These are phyloP conservation scores for Enteromius argenteus DNA, from an alignment of 2,797 vertebrate genomes.

Conservation along the genomic window DNA sequence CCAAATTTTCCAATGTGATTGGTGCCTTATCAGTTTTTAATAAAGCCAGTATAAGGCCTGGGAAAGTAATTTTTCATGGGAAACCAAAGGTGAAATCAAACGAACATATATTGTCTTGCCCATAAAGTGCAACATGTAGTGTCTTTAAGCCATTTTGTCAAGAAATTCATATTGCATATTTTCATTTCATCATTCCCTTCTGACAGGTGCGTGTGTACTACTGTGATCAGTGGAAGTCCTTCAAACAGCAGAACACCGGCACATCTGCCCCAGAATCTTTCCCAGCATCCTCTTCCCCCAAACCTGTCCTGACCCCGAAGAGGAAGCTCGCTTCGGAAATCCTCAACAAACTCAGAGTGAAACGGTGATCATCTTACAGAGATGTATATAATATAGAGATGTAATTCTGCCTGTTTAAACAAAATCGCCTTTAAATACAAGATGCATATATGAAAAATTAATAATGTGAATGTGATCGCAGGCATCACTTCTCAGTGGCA, in stretches of 20 bases:
- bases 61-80: constrained; percentile 73
- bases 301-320: constrained; percentile 67
- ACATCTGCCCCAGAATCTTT: constrained; percentile 9
- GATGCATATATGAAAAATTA: not conserved
- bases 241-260: constrained; percentile 35
- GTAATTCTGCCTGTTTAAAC: not conserved
- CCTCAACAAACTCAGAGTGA: constrained; percentile 66
- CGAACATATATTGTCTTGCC: not conserved
- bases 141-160: not conserved
- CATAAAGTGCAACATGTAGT: not conserved
- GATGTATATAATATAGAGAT: too few species aligned
- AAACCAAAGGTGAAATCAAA: constrained; percentile 66
- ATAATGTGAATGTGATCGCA: not conserved
- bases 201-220: constrained; percentile 69
- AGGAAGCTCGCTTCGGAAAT: constrained; percentile 69
- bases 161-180: not conserved
- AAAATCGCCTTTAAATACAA: not conserved
- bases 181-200: not conserved
- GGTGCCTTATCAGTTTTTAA: constrained; percentile 71
- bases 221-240: constrained; percentile 75
- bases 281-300: not conserved
- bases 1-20: constrained; percentile 78
- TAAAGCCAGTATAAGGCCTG: constrained; percentile 60
- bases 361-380: constrained; percentile 67
- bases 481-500: not conserved